Conservation (phyloP, 2,113 vertebrate species). For the Cercopithecus mona region DNA sequence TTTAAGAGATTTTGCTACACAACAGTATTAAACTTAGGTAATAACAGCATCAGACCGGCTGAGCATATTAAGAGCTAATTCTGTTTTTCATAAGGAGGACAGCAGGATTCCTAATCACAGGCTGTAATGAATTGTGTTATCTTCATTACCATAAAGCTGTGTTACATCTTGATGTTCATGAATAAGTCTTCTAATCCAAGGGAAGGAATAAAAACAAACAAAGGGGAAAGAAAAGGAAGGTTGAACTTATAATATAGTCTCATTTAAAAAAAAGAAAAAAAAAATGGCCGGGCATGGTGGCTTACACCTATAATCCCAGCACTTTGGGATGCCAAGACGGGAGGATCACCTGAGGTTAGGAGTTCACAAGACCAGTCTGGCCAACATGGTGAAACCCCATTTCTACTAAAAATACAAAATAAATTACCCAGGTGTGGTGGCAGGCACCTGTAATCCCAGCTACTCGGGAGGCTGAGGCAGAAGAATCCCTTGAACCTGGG, state of each 20-base stretch:
- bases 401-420: too few species aligned
- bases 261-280: not conserved
- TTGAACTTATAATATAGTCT: not conserved
- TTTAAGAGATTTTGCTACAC: not conserved
- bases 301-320: too few species aligned
- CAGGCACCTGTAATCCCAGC: too few species aligned
- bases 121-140: not conserved
- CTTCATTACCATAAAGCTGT: not conserved
- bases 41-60: fast-evolving
- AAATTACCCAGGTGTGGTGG: too few species aligned
- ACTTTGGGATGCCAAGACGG: too few species aligned
- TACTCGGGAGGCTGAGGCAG: too few species aligned
- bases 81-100: not conserved
- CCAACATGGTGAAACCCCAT: too few species aligned
- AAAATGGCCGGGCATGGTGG: too few species aligned
- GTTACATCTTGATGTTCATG: not conserved
- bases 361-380: too few species aligned
- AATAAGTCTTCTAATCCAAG: not conserved
- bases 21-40: not conserved
- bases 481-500: too few species aligned
- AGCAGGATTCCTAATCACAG: not conserved
- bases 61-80: fast-evolving
- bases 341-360: too few species aligned
- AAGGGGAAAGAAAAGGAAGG: not conserved
- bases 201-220: not conserved